Base-by-base conservation (phyloP, 2,888 invertebrate genomes). In the Brachyopa scutellaris region DNA sequence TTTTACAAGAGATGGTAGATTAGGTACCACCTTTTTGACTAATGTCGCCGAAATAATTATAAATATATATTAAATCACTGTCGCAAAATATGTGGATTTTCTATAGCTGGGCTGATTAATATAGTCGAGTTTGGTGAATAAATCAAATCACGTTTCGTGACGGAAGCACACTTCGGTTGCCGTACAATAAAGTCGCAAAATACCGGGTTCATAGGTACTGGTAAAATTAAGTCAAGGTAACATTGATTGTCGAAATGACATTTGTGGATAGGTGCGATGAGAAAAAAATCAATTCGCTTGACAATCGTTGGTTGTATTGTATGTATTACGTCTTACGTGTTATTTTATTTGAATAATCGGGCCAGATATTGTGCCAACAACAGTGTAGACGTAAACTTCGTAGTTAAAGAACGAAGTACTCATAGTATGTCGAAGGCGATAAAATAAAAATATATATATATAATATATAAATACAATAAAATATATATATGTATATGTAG, bases 221-320 rank as follows among this genome's bases (percentile, higher is more conserved):
- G 15, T 53, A 31, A 47, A 51, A 53, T 64, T 73, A 26, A 62
- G 80, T 80, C 80, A 80, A 80, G 80, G 80, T 80, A 45, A 31
- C 40, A 7, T 6, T 57, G 64, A 38, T 31, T 33, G 17, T 1
- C 26, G 29, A 51, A 59, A 38, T 38, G 19, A 17, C 31, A 33
- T 55, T 53, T 11, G 11, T 13, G 29, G 23, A 38, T 13, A n/a
- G 29, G 11, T 13, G 47, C 13, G 19, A 53, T 26, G 15, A 42
- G 17, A 13, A 49, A n/a, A 42, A 38, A 59, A 66, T 49, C 47
- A 64, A 70, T 72, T 72, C 51, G 61, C 70, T 72, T 72, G 70
- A 61, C 70, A 67, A 45, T 67, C 21, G 17, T 8, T 1, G 4
- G 29, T n/a, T n/a, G n/a, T n/a, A n/a, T n/a, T n/a, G n/a, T n/a